phyloP scores from a whole-genome alignment of 2,888 invertebrate species.

The Ephialtes manifestator region DNA sequence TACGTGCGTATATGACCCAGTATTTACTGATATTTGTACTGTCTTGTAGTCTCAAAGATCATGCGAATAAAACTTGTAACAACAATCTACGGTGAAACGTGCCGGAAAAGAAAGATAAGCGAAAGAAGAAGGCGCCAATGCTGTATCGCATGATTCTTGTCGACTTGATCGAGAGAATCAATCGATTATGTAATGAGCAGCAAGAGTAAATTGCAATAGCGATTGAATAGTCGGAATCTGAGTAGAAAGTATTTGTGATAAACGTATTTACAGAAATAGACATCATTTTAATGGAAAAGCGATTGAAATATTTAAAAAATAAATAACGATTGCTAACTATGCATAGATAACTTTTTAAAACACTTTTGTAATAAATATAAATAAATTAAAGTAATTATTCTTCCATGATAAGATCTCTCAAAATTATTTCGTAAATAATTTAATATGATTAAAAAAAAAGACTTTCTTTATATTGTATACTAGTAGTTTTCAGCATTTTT shows the following conservation, averaged over 20 bases:
- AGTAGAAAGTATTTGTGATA: not conserved
- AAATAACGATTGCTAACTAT: no score
- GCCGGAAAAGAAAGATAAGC: constrained; percentile 7
- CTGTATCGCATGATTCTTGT: constrained; percentile 41
- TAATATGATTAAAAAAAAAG: no score
- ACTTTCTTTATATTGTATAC: no score
- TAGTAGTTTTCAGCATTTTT: no score
- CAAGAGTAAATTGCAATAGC: constrained; percentile 3
- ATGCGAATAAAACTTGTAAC: constrained; percentile 34
- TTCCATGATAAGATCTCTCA: no score
- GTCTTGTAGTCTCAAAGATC: constrained; percentile 36
- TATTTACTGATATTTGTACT: constrained; percentile 24
- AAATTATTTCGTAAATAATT: no score
- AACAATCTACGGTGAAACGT: not conserved
- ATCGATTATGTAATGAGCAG: constrained; percentile 40
- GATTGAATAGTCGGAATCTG: not conserved
- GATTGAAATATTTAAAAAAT: not conserved
- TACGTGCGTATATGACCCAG: constrained; percentile 18
- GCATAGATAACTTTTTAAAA: no score
- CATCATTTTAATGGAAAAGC: no score
- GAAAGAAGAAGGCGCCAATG: constrained; percentile 40
- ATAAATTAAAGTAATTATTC: no score
- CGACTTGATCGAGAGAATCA: constrained; percentile 37
- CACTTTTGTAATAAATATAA: no score
- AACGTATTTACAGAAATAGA: no score